Evolutionary conservation across 2,797 vertebrate genomes (phyloP).

Genomic region (Halcyon badia): DNA sequence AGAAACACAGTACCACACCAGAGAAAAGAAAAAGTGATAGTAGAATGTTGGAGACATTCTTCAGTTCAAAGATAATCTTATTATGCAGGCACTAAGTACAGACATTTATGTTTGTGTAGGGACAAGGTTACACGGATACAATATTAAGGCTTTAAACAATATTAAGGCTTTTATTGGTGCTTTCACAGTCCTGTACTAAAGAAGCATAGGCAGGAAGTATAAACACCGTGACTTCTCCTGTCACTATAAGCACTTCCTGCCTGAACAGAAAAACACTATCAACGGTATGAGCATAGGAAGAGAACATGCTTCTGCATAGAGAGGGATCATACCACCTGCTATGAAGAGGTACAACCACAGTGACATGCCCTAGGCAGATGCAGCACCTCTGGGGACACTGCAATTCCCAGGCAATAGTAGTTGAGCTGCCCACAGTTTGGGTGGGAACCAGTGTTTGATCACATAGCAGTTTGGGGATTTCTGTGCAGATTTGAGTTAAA

Average conservation of each 20-base stretch:
- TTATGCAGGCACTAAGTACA: fast-evolving
- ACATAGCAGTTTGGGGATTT: background rate
- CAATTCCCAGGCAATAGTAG: background rate
- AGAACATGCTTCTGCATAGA: fast-evolving
- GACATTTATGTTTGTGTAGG: fast-evolving
- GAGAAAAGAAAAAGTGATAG: background rate
- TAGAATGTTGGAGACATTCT: background rate
- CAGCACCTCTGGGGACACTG: background rate
- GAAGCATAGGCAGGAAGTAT: background rate
- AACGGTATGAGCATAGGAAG: fast-evolving
- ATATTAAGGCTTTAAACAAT: background rate
- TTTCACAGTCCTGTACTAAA: background rate
- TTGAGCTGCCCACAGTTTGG: background rate
- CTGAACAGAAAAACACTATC: background rate
- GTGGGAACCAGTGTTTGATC: background rate
- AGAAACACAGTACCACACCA: fast-evolving
- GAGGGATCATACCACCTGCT: background rate
- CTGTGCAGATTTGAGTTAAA: background rate
- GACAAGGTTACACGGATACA: background rate
- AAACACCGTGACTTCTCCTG: background rate
- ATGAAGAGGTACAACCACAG: background rate
- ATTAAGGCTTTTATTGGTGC: background rate
- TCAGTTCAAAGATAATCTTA: background rate
- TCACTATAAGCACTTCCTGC: background rate
- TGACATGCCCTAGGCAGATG: background rate